Evolutionary conservation across 2,113 vertebrate species (phyloP).

Genomic region (Eulacestoma nigropectus): DNA sequence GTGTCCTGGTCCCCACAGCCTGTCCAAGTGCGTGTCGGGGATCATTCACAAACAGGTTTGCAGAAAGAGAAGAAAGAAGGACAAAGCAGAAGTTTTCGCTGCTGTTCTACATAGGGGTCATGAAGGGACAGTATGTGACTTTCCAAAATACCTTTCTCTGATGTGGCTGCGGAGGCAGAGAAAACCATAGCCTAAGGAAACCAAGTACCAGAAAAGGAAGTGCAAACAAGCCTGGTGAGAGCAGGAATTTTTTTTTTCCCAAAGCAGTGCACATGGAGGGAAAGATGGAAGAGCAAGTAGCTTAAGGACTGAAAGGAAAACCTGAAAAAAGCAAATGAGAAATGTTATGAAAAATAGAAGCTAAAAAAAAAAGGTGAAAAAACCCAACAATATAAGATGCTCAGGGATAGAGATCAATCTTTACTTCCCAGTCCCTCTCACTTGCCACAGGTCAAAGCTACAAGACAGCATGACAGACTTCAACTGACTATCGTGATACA

Average conservation of each 20-base stretch:
- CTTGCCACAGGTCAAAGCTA: background rate
- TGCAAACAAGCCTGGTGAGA: rapidly evolving
- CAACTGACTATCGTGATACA: background rate
- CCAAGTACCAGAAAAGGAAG: background rate
- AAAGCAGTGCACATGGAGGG: background rate
- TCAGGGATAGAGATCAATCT: background rate
- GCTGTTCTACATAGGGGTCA: background rate
- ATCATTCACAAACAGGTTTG: background rate
- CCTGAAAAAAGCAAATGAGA: background rate
- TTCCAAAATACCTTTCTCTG: background rate
- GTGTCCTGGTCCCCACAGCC: background rate
- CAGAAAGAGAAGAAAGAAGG: background rate
- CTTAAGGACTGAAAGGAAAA: background rate
- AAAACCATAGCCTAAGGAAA: background rate
- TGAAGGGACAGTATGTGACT: background rate
- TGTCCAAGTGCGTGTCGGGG: rapidly evolving
- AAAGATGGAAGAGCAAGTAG: background rate
- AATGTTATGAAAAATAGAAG: background rate
- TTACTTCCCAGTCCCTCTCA: background rate
- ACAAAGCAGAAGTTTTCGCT: background rate
- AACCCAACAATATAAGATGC: background rate
- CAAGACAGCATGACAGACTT: background rate
- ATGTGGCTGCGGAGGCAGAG: background rate
- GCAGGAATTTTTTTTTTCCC: background rate
- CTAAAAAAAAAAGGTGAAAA: background rate